These are phyloP conservation scores for Guaruba guarouba DNA, from an alignment of 2,113 vertebrate genomes.

Conservation along the genomic window DNA sequence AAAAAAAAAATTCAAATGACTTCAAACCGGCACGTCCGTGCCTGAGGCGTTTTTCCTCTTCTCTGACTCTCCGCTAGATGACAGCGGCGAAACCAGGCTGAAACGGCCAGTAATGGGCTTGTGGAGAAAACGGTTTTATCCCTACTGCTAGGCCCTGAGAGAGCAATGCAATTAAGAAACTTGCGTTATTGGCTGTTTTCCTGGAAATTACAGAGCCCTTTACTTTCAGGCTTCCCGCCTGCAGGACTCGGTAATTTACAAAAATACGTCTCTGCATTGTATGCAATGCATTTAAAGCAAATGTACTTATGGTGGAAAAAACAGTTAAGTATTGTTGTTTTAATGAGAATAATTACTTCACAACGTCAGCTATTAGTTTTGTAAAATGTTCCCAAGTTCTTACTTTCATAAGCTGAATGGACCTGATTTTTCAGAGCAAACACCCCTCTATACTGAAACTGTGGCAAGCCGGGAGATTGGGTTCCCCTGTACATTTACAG, in stretches of 20 bases:
- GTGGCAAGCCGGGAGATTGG: background rate
- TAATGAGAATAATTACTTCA: constrained; percentile 9
- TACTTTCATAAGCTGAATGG: background rate
- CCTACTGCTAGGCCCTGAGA: background rate
- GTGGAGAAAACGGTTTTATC: background rate
- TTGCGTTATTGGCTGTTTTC: constrained; percentile 31
- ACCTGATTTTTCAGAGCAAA: background rate
- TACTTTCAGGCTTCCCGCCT: constrained; percentile 46
- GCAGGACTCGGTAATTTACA: constrained; percentile 38
- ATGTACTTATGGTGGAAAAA: background rate
- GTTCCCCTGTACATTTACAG: background rate
- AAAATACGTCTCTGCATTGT: background rate
- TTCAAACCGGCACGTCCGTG: accelerated
- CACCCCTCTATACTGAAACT: background rate
- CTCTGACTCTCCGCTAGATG: constrained; percentile 1
- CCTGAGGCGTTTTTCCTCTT: background rate
- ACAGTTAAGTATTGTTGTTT: background rate
- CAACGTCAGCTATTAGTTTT: background rate
- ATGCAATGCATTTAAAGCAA: background rate
- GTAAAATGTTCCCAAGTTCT: background rate
- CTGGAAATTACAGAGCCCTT: constrained; percentile 53
- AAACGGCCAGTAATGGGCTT: background rate
- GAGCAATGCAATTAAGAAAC: constrained; percentile 2
- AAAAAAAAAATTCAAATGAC: no score
- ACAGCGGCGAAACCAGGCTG: background rate